phyloP scores from a whole-genome alignment of 1,140 invertebrate species.

The Brachionus paranguensis region DNA sequence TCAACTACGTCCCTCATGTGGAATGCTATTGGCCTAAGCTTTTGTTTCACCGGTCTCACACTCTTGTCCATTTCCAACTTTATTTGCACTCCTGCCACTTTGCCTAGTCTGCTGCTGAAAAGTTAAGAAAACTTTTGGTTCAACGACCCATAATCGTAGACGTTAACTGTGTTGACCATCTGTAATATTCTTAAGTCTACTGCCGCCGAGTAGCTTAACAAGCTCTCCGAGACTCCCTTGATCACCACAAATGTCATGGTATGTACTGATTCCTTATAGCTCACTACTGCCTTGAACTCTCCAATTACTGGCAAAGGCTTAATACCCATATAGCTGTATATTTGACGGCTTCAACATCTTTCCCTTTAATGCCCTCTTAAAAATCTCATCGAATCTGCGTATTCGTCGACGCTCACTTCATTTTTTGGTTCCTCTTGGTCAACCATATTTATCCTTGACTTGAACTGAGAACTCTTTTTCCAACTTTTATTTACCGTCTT shows the following conservation, averaged over 20 bases:
- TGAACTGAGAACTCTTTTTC: background rate
- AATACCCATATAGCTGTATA: background rate
- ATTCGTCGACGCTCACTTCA: background rate
- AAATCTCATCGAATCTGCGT: background rate
- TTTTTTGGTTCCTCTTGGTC: background rate
- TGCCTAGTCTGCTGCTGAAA: background rate
- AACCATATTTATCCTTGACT: background rate
- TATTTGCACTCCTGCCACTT: background rate
- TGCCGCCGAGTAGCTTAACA: background rate
- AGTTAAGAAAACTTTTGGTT: background rate
- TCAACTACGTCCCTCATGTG: background rate
- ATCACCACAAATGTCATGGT: background rate
- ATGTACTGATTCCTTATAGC: background rate
- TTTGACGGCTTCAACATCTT: background rate
- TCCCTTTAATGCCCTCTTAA: background rate
- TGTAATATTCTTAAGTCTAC: background rate
- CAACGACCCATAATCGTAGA: background rate
- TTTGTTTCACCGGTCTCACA: background rate
- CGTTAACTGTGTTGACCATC: background rate
- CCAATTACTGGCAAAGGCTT: constrained; percentile 5
- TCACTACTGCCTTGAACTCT: background rate
- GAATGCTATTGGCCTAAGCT: background rate
- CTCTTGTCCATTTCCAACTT: background rate
- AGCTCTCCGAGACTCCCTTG: background rate
- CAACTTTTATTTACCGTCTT: background rate